phyloP scores from a whole-genome alignment of 2,113 vertebrate genomes.

The Danionella cerebrum region DNA sequence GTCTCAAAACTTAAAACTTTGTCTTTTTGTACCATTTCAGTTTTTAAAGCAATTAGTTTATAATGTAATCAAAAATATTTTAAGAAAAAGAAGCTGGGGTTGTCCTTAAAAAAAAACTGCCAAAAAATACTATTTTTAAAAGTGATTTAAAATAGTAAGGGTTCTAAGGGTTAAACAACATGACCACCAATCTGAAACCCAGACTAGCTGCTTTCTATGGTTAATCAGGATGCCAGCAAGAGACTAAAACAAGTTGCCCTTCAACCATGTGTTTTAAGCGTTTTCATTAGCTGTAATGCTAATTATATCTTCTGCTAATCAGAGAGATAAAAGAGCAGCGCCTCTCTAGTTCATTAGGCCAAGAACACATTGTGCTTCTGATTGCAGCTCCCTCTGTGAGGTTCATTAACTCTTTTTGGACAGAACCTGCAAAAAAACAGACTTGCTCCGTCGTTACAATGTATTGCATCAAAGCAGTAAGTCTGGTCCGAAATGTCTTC shows the following conservation, averaged over 20 bases:
- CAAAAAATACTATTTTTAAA: no score
- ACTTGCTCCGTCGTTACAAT: slow-evolving; percentile 5
- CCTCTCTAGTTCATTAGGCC: slow-evolving; percentile 29
- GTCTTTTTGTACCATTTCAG: no score
- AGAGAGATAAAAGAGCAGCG: slow-evolving; percentile 34
- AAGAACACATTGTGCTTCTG: slow-evolving; percentile 24
- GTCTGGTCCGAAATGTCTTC: background rate
- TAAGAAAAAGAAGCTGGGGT: no score
- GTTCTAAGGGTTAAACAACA: no score
- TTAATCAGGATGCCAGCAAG: background rate
- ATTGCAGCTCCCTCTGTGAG: slow-evolving; percentile 10
- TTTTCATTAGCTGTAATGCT: slow-evolving; percentile 32
- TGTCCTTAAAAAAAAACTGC: no score
- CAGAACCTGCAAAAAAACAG: background rate
- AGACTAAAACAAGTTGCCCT: slow-evolving; percentile 12
- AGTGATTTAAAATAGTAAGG: no score
- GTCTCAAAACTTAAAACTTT: no score
- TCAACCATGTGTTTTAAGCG: slow-evolving; percentile 18
- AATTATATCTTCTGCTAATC: slow-evolving; percentile 36
- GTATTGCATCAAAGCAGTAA: slow-evolving; percentile 15
- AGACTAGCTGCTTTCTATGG: background rate
- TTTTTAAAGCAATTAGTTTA: no score
- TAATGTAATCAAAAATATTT: no score
- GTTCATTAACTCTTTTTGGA: slow-evolving; percentile 25
- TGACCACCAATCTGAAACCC: background rate